Evolutionary conservation across 2,888 invertebrate species (phyloP), one percentile per base, ranked within the genome.

Genomic region (Nezara viridula): DNA sequence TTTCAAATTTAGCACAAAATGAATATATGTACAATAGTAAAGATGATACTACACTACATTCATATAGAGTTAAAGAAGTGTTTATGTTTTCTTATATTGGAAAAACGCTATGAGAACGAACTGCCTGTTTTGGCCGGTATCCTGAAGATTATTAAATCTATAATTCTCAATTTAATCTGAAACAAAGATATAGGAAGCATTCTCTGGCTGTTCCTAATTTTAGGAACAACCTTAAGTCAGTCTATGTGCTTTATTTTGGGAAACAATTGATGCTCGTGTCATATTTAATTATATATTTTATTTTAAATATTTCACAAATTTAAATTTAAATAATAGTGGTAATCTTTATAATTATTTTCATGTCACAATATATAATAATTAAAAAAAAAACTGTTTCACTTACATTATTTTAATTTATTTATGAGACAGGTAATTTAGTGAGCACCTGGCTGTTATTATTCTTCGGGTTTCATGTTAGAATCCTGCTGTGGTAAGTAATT

Each of bases 21-120:
- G 5, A 16, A 55, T 55, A 10, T 0, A 55, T n/a, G 7, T 1
- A 27, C 6, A n/a, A n/a, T n/a, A n/a, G n/a, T 60, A 60, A 27
- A 60, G 14, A 60, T 60, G 32, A 3, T 27, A 27, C 27, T 6
- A 37, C 32, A 73, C 5, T 73, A 73, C 19, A 37, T 73, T 73
- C 66, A 73, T 19, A 37, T 37, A 7, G 66, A 0, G 66, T 16
- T 0, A 32, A 73, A 37, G 77, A 47, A 14, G 24, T 40, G 47
- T 81, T 81, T 81, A 81, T 81, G 81, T 81, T 81, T 24, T 47
- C 44, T 44, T 19, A 81, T 81, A 81, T 44, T 47, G 44, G 44
- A 16, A 44, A 81, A 81, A 44, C 44, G 3, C 12, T 81, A 81
- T 81, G 81, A 81, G 81, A 81, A 81, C 44, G n/a, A n/a, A 81